Evolutionary conservation across 2,113 vertebrate species (phyloP).

Genomic region (Sprattus sprattus): DNA sequence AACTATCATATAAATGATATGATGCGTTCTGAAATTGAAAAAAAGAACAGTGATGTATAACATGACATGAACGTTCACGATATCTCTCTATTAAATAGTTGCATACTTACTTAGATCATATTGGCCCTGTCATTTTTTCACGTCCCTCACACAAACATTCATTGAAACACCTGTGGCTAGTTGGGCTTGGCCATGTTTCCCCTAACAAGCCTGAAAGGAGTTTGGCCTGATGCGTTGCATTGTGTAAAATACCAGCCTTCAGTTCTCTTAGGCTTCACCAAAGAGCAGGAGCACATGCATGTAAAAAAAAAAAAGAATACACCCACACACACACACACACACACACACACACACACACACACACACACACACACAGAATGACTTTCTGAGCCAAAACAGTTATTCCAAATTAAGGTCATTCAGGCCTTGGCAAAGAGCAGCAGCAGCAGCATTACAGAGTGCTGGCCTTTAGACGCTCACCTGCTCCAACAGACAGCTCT

Average conservation of each 20-base stretch:
- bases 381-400: neutral
- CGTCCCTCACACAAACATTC: neutral
- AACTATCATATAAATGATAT: too few relatives aligned
- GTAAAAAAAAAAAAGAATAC: too few relatives aligned
- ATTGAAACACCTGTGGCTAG: neutral
- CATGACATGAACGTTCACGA: neutral
- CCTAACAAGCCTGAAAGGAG: neutral
- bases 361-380: neutral
- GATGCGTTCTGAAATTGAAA: too few relatives aligned
- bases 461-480: slow-evolving; percentile 59
- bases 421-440: neutral
- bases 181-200: neutral
- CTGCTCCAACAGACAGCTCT: slow-evolving; percentile 62
- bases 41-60: neutral
- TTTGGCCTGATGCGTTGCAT: neutral
- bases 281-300: neutral
- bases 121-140: neutral
- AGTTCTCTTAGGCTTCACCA: neutral
- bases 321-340: neutral
- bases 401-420: neutral
- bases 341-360: neutral
- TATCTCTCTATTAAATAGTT: neutral
- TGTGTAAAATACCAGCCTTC: neutral
- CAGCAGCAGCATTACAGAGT: slow-evolving; percentile 36
- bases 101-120: neutral